Conservation (phyloP, 2,113 vertebrate genomes). For the Oostethus manadensis region DNA sequence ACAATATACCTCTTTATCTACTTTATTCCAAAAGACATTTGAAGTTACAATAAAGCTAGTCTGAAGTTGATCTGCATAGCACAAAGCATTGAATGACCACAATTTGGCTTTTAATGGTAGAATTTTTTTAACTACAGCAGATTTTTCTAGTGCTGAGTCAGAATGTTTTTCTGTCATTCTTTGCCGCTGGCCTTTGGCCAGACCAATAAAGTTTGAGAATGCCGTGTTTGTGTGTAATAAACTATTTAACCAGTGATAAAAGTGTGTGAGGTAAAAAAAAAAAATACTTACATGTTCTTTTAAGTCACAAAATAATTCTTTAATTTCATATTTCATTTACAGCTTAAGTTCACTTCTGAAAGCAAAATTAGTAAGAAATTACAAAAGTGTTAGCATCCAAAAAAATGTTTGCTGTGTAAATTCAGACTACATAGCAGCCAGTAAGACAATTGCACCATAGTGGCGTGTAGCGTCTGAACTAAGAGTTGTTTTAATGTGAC, state of each 20-base stretch:
- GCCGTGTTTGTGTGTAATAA: neutral
- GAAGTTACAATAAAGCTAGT: neutral
- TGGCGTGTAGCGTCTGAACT: conserved; percentile 23
- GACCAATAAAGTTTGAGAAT: conserved; percentile 43
- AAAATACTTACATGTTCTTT: too few species aligned
- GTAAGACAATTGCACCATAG: conserved; percentile 24
- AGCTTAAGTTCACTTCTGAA: neutral
- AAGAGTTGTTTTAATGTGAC: conserved; percentile 16
- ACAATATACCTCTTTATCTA: conserved; percentile 3
- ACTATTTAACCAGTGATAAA: neutral
- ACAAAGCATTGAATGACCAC: conserved; percentile 9
- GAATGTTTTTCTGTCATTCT: neutral
- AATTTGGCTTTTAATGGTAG: conserved; percentile 6
- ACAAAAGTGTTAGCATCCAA: conserved; percentile 23
- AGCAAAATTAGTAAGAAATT: conserved; percentile 21
- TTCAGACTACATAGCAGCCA: conserved; percentile 63
- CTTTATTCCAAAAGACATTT: neutral
- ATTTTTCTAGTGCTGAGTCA: neutral
- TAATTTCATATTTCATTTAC: conserved; percentile 24
- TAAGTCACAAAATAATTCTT: conserved; percentile 25
- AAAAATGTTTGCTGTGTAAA: conserved; percentile 13
- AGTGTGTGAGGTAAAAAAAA: neutral
- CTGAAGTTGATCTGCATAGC: neutral
- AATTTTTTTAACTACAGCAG: conserved; percentile 13
- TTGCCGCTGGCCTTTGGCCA: conserved; percentile 39